Evolutionary conservation across 1,140 invertebrate species (phyloP).

Genomic region (Sycophila sp.): DNA sequence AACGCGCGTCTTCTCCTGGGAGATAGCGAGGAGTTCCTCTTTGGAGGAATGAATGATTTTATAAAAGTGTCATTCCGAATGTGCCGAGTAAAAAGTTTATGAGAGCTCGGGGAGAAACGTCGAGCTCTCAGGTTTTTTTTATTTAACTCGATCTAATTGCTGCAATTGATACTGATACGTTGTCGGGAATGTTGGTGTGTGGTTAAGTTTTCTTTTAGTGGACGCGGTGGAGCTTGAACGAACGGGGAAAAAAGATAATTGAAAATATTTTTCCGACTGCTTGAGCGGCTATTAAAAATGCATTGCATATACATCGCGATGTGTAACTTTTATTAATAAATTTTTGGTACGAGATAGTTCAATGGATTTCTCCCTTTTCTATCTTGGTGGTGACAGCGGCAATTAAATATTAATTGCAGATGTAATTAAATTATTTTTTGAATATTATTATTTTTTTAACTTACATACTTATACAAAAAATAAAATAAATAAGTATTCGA

Average conservation of each 20-base stretch:
- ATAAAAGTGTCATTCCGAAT: slow-evolving; percentile 10
- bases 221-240: neutral
- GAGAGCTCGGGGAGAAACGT: neutral
- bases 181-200: neutral
- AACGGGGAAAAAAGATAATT: neutral
- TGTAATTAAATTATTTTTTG: too few relatives aligned
- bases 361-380: too few relatives aligned
- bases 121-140: neutral
- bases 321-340: too few relatives aligned
- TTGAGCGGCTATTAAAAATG: slow-evolving; percentile 13
- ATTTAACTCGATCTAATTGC: neutral
- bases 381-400: too few relatives aligned
- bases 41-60: slow-evolving; percentile 1
- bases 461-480: too few relatives aligned
- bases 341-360: too few relatives aligned
- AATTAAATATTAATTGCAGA: too few relatives aligned
- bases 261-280: slow-evolving; percentile 3
- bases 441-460: too few relatives aligned
- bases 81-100: neutral
- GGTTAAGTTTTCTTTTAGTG: neutral
- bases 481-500: too few relatives aligned
- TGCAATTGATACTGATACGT: slow-evolving; percentile 12
- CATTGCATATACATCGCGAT: neutral
- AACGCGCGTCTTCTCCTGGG: neutral
- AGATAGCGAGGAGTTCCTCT: neutral